Base-by-base conservation (phyloP, 2,888 invertebrate genomes). In the Ornithoptera priamus region DNA sequence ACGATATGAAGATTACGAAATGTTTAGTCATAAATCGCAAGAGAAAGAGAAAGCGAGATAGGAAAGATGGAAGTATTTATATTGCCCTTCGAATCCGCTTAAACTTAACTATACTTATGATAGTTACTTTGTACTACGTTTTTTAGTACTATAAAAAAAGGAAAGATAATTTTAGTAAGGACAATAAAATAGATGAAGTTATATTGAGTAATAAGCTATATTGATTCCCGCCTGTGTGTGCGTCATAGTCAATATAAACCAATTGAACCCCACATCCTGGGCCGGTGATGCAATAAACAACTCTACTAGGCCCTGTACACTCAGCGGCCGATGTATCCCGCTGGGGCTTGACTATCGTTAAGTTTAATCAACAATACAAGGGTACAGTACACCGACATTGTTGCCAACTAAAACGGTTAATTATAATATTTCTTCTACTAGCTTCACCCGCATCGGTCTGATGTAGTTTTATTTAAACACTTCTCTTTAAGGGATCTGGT, bases 201-300 rank as follows among this genome's bases (percentile, higher is more conserved):
- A 70, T 68, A 69, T 69, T 69, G 15, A 17, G 60, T 73, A 76
- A 76, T 75, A 75, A 75, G 73, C 74, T 71, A 74, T 77, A 77
- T 77, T 76, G 72, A 71, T 73, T 73, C 75, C 80, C 77, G 85
- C 84, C 82, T 81, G 85, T 81, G 86, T 80, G 83, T 73, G 78
- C 78, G 80, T 82, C 80, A 81, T 78, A 82, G 80, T 80, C 82
- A 85, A 89, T 88, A 86, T 87, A 87, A 86, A 82, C 85, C 89
- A 91, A 92, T 92, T 92, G 88, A 85, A 80, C 74, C 75, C 77
- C 80, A 77, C 80, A 82, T 85, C 86, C 84, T 83, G 81, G 73
- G 77, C 77, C 72, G 72, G 71, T 72, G 70, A 74, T 72, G 71
- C 72, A 74, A 74, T 71, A 72, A 72, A 74, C 75, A 74, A 71